Conservation (phyloP, 2,888 invertebrate species). For the Aphidius colemani region DNA sequence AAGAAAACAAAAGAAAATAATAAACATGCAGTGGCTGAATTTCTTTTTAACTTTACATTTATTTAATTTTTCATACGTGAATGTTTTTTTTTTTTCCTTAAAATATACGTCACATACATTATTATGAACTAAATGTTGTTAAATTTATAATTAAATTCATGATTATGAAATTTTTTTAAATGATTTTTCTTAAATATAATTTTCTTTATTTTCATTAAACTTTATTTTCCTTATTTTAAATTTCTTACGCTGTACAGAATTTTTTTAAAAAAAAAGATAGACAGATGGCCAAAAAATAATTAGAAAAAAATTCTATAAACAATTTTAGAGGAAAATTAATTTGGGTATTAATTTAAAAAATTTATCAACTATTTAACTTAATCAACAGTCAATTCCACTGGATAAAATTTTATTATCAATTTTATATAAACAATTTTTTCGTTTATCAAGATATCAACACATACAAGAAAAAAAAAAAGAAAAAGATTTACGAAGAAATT, state of each 20-base stretch:
- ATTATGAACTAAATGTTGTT: slow-evolving; percentile 1
- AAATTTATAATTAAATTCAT: slow-evolving; percentile 14
- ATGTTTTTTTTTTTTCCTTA: slow-evolving; percentile 8
- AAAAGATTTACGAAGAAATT: background rate
- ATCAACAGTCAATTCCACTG: slow-evolving; percentile 3
- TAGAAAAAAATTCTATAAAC: background rate
- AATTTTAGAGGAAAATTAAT: background rate
- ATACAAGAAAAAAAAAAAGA: too few species aligned
- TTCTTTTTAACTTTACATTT: background rate
- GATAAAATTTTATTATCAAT: slow-evolving; percentile 9
- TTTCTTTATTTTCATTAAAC: slow-evolving; percentile 8
- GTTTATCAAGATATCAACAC: too few species aligned
- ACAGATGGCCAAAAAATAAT: background rate
- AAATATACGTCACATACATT: slow-evolving; percentile 20
- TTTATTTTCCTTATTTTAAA: background rate
- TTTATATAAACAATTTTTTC: background rate
- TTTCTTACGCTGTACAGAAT: slow-evolving; percentile 23
- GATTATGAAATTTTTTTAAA: background rate
- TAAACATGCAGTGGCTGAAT: too few species aligned
- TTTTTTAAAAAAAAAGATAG: background rate
- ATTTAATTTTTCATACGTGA: background rate
- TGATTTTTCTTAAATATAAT: background rate
- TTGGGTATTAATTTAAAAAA: background rate
- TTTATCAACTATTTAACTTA: too few species aligned
- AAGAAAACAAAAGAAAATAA: too few species aligned